These are phyloP conservation scores for Therioaphis trifolii DNA, from an alignment of 2,888 invertebrate genomes.

Conservation along the genomic window DNA sequence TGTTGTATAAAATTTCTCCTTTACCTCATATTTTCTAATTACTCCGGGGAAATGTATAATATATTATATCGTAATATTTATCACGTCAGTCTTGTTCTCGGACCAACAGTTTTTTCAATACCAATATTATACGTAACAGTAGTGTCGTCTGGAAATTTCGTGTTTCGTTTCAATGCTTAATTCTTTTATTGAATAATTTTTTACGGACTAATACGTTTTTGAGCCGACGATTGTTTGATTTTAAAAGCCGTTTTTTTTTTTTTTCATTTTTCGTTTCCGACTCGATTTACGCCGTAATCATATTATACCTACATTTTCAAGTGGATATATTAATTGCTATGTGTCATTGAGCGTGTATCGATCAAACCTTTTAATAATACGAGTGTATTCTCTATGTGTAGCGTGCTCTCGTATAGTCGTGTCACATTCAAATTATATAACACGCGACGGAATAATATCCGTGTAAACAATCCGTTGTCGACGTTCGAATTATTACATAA, in stretches of 20 bases:
- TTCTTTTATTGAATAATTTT: background rate
- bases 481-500: background rate
- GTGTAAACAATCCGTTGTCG: background rate
- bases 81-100: no score
- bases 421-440: slow-evolving; percentile 32
- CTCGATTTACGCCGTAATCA: background rate
- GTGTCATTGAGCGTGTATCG: slow-evolving; percentile 31
- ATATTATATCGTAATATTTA: no score
- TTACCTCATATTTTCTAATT: background rate
- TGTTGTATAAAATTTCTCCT: no score
- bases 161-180: background rate
- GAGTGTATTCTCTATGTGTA: background rate
- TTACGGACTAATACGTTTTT: background rate
- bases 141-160: no score
- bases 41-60: background rate
- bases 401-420: background rate
- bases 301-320: no score
- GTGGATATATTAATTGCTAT: background rate
- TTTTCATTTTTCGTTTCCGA: background rate
- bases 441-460: slow-evolving; percentile 14
- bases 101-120: no score
- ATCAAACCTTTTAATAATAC: slow-evolving; percentile 25
- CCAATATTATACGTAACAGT: no score
- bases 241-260: background rate
- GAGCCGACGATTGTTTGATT: background rate